A percentile compares a stretch with the other conserved stretches of the same genome.
Conservation (phyloP, 1,140 invertebrate species). For the Neodiprion virginianus region DNA sequence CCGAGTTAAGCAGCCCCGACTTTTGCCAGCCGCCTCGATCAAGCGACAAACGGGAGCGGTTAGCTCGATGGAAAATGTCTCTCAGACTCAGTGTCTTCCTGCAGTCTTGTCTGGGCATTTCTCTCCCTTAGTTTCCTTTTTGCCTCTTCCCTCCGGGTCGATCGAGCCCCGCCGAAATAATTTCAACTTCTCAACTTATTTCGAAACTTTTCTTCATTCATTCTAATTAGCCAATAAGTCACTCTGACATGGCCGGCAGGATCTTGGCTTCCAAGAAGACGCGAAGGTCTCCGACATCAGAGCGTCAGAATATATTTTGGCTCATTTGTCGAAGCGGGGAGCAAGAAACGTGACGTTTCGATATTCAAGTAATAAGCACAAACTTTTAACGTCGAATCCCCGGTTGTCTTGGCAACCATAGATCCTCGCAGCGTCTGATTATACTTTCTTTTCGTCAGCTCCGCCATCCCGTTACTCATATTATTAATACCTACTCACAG, state of each 20-base stretch:
- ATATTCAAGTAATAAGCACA: not conserved
- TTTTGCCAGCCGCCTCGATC: not conserved
- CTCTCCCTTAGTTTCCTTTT: not conserved
- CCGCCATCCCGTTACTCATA: too few species aligned
- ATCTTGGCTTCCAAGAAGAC: not conserved
- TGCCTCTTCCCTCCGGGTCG: not conserved
- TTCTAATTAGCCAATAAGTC: conserved; percentile 5
- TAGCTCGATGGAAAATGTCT: not conserved
- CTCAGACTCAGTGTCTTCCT: not conserved
- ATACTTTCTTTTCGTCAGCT: too few species aligned
- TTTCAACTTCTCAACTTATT: conserved; percentile 3
- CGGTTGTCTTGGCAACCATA: not conserved
- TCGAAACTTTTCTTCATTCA: not conserved
- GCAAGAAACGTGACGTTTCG: not conserved
- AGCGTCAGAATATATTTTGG: conserved; percentile 1
- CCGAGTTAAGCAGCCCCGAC: not conserved
- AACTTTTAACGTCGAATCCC: not conserved
- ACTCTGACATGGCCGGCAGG: not conserved
- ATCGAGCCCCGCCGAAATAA: not conserved
- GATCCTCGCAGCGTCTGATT: not conserved
- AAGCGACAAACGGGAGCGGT: not conserved
- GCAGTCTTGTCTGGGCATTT: not conserved
- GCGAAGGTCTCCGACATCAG: not conserved
- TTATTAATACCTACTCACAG: too few species aligned
- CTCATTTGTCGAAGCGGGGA: not conserved